Evolutionary conservation across 2,888 invertebrate genomes (phyloP).

Genomic region (Archips crataeganus): DNA sequence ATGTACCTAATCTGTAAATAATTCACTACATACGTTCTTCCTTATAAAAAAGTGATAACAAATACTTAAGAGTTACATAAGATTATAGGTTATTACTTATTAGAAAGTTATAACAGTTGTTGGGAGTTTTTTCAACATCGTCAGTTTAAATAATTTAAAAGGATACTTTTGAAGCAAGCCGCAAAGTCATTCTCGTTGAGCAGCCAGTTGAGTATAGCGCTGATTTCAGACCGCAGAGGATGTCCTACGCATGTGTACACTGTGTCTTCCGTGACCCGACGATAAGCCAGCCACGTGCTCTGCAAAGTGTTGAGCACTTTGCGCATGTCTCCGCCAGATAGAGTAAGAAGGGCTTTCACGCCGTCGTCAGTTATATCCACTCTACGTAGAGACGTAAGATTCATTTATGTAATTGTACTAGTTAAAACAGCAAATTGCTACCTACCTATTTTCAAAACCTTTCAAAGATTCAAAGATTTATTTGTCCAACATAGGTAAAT

Average conservation of each 20-base stretch:
- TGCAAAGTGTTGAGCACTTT: conserved; percentile 98
- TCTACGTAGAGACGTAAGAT: conserved; percentile 74
- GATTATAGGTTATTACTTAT: too few relatives aligned
- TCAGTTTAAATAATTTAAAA: conserved; percentile 60
- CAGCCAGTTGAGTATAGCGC: conserved; percentile 94
- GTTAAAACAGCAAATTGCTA: neutral
- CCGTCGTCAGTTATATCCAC: conserved; percentile 95
- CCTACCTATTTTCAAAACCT: neutral
- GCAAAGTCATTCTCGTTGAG: conserved; percentile 92
- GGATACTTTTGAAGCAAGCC: conserved; percentile 92
- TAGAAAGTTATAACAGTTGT: too few relatives aligned
- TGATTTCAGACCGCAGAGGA: conserved; percentile 95
- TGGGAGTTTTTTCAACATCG: too few relatives aligned
- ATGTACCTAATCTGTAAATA: too few relatives aligned
- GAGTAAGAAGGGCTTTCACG: conserved; percentile 93
- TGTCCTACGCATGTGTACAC: conserved; percentile 99
- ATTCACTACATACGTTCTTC: too few relatives aligned
- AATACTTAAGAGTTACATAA: too few relatives aligned
- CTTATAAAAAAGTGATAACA: too few relatives aligned
- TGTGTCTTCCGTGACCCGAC: conserved; percentile 94
- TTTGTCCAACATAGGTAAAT: too few relatives aligned
- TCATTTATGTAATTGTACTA: neutral
- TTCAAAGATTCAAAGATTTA: neutral
- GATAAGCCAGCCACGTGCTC: conserved; percentile 97
- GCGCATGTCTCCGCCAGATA: conserved; percentile 99